Percentiles rank a stretch among this genome's conserved stretches.
phyloP scores from a whole-genome alignment of 2,797 vertebrate species.

The Carcharodon carcharias region DNA sequence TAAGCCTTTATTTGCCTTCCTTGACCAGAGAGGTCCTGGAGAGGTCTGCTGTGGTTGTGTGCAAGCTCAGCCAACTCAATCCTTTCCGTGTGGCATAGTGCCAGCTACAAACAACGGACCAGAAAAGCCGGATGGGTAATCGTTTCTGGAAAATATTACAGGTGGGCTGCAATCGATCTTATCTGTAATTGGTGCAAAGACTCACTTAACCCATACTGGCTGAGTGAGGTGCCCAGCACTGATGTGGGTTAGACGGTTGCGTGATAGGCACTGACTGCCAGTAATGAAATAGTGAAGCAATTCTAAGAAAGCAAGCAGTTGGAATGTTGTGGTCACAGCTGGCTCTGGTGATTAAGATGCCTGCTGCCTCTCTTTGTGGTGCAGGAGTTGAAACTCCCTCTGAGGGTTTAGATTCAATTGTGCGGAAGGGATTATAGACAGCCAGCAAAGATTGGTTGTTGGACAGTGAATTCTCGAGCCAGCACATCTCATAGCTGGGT shows the following conservation, averaged over 20 bases:
- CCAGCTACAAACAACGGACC: not conserved
- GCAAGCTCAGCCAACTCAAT: too few species aligned
- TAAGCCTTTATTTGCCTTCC: too few species aligned
- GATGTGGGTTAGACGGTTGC: not conserved
- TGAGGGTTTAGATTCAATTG: conserved; percentile 25
- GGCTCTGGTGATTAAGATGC: conserved; percentile 7
- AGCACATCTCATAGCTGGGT: not conserved
- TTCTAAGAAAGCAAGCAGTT: conserved; percentile 22
- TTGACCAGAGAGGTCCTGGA: not conserved
- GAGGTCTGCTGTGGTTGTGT: not conserved
- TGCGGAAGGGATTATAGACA: conserved; percentile 33
- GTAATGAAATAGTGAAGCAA: conserved; percentile 17
- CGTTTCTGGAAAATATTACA: not conserved
- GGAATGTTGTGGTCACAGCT: conserved; percentile 28
- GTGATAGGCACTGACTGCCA: not conserved
- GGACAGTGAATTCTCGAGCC: conserved; percentile 19
- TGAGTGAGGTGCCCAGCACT: not conserved
- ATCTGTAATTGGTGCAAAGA: not conserved
- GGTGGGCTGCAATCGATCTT: not conserved
- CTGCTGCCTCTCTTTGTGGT: not conserved
- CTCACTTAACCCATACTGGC: not conserved
- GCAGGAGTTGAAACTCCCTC: not conserved
- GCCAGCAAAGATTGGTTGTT: conserved; percentile 17
- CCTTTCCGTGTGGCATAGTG: too few species aligned
- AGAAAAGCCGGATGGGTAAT: not conserved